Evolutionary conservation across 2,797 vertebrate species (phyloP).

Genomic region (Anisognathus igniventris): DNA sequence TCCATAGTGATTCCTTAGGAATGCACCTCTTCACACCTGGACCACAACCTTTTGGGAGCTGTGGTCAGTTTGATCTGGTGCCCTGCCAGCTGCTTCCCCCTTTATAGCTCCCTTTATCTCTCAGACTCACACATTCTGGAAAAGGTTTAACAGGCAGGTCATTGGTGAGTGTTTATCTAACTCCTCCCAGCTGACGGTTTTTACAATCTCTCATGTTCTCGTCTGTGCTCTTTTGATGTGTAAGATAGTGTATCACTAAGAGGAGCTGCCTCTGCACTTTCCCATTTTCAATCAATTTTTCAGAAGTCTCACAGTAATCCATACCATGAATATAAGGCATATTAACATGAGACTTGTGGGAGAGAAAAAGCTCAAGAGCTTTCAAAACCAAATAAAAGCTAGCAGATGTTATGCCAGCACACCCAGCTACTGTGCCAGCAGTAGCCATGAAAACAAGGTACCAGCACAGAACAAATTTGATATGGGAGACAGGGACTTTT

Average conservation of each 20-base stretch:
- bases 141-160: constrained; percentile 54
- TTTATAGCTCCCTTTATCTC: constrained; percentile 68
- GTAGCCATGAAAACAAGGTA: background rate
- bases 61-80: background rate
- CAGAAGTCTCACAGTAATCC: background rate
- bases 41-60: background rate
- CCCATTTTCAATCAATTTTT: background rate
- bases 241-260: background rate
- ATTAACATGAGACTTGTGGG: background rate
- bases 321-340: background rate
- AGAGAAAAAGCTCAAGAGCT: background rate
- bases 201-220: constrained; percentile 16
- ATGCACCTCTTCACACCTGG: background rate
- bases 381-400: background rate
- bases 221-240: constrained; percentile 66
- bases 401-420: background rate
- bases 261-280: background rate
- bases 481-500: background rate
- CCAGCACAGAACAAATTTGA: background rate
- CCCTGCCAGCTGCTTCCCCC: background rate
- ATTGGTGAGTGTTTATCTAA: constrained; percentile 53
- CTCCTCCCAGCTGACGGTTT: constrained; percentile 38
- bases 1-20: constrained; percentile 54
- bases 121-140: constrained; percentile 16
- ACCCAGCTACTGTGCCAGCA: background rate